Evolutionary conservation across 2,797 vertebrate genomes (phyloP).

Genomic region (Propithecus perrieri): DNA sequence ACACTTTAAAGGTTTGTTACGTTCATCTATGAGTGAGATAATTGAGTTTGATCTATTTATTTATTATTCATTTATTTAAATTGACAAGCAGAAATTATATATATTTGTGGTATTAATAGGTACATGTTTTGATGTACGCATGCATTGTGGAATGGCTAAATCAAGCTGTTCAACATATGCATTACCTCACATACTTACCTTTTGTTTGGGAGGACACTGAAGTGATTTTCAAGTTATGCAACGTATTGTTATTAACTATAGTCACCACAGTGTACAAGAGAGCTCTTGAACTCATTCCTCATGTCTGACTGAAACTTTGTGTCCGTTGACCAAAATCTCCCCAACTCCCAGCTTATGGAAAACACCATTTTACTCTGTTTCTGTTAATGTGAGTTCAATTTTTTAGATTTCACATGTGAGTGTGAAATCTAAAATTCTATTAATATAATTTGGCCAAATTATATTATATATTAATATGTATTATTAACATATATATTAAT

Average conservation of each 20-base stretch:
- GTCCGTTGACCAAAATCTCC: background rate
- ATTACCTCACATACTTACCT: background rate
- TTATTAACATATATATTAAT: too few relatives aligned
- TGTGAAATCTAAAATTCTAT: too few relatives aligned
- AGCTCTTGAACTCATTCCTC: background rate
- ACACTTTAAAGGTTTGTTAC: background rate
- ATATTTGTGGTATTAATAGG: background rate
- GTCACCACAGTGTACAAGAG: background rate
- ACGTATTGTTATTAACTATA: background rate
- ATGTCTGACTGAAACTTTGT: background rate
- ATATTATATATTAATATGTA: too few relatives aligned
- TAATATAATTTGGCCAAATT: too few relatives aligned
- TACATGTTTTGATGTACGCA: too few relatives aligned
- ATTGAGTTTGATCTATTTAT: background rate
- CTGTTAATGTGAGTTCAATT: background rate
- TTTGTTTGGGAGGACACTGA: background rate
- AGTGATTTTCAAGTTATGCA: background rate
- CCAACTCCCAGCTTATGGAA: background rate
- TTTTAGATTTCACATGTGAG: background rate
- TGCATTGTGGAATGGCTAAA: background rate
- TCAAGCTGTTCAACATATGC: background rate
- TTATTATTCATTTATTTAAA: background rate
- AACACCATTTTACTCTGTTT: background rate
- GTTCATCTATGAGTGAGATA: background rate
- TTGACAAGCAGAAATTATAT: background rate